Evolutionary conservation across 2,888 invertebrate genomes (phyloP), one percentile per base, ranked within the genome.

Genomic region (Hylaea fasciaria): DNA sequence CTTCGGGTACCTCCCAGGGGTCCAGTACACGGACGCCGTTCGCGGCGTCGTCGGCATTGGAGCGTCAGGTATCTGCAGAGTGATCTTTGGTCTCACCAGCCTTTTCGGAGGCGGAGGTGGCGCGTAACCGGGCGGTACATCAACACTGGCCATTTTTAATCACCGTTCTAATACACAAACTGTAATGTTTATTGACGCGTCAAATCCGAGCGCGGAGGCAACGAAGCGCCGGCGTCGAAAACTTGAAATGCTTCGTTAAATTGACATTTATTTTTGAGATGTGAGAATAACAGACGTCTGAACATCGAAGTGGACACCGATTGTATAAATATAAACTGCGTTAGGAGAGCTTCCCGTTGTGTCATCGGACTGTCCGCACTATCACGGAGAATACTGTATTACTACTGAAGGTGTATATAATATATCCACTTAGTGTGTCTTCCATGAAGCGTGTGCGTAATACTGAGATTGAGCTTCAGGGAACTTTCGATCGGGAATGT

Each of bases 291-390:
- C 68, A 81, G 77, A 82, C 89, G 88, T 85, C 80, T 86, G 76
- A 73, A 72, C 80, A 62, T 69, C 78, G 80, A 81, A 76, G 83
- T 89, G 88, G 85, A 87, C 85, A 88, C 85, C 86, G 86, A 79
- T 82, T 83, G 87, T 92, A 92, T 87, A 91, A 91, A 91, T 91
- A 91, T 79, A 85, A n/a, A 78, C 82, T 72, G 77, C 74, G 78
- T 74, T 77, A 65, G 69, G 41, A 77, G 78, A 73, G 78, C 79
- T 82, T 83, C 81, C 83, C 83, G 84, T 78, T 81, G 84, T 88
- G 85, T 87, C 87, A 88, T 86, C 80, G 71, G 69, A 62, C 64
- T 68, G 73, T 68, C 72, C 62, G 52, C n/a, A n/a, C 44, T 49
- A 46, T 37, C 40, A 50, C 50, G 54, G 60, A 46, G 50, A 55